phyloP scores from a whole-genome alignment of 1,140 invertebrate genomes.

The Drosophila suzukii region DNA sequence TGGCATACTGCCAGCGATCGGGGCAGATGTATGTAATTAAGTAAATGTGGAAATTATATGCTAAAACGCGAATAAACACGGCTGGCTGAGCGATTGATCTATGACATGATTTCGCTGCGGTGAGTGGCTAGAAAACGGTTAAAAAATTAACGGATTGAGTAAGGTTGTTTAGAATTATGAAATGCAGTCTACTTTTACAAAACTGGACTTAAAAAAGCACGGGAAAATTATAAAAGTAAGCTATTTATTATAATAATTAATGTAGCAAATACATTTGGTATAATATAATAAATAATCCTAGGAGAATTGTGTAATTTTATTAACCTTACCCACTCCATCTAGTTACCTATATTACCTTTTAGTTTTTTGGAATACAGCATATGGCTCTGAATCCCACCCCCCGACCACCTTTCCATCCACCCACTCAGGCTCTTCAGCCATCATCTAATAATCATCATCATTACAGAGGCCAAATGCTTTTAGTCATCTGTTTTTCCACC shows the following conservation, averaged over 20 bases:
- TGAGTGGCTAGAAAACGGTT: slow-evolving; percentile 30
- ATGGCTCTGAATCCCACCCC: slow-evolving; percentile 8
- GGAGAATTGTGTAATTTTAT: not conserved
- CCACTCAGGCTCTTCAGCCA: slow-evolving; percentile 10
- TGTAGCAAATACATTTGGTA: no score
- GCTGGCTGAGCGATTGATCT: slow-evolving; percentile 38
- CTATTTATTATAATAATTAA: no score
- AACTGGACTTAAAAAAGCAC: no score
- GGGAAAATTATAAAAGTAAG: no score
- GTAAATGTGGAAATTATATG: slow-evolving; percentile 67
- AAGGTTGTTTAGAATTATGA: slow-evolving; percentile 5
- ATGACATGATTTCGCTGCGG: slow-evolving; percentile 32
- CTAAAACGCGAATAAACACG: slow-evolving; percentile 25
- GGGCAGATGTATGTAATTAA: slow-evolving; percentile 64
- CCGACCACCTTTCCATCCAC: slow-evolving; percentile 1
- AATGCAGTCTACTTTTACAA: slow-evolving; percentile 9
- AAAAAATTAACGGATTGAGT: slow-evolving; percentile 1
- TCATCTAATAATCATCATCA: slow-evolving; percentile 52
- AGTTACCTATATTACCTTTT: not conserved
- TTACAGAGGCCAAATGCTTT: slow-evolving; percentile 72
- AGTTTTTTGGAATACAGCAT: slow-evolving; percentile 9
- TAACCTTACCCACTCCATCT: not conserved
- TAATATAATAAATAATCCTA: not conserved
- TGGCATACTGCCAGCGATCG: slow-evolving; percentile 54
- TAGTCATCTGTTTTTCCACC: slow-evolving; percentile 65